These are phyloP conservation scores for Harpalus rufipes DNA, from an alignment of 2,888 invertebrate genomes.

Conservation along the genomic window DNA sequence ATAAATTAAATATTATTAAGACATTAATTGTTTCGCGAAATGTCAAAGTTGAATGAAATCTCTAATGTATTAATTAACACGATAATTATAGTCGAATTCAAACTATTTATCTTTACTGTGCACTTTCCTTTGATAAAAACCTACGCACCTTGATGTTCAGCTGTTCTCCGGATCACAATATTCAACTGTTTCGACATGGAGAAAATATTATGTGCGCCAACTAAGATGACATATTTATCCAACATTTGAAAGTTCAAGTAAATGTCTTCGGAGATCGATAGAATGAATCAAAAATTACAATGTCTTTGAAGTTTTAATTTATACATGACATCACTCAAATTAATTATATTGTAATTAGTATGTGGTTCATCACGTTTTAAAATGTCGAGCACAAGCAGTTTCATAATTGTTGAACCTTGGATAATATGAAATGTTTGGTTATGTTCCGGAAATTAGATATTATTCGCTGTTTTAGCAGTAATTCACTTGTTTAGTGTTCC, in stretches of 20 bases:
- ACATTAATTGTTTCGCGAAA: conserved; percentile 21
- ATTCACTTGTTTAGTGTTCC: conserved; percentile 3
- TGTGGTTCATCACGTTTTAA: conserved; percentile 4
- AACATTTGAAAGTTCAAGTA: conserved; percentile 40
- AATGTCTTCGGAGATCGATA: conserved; percentile 26
- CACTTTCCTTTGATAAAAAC: conserved; percentile 38
- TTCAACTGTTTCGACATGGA: conserved; percentile 17
- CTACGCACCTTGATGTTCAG: conserved; percentile 6
- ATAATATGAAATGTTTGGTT: neutral
- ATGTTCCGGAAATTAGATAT: conserved; percentile 1
- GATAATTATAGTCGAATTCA: conserved; percentile 30
- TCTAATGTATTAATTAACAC: conserved; percentile 34
- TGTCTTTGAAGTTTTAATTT: neutral
- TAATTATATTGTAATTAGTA: conserved; percentile 4
- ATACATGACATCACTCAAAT: neutral
- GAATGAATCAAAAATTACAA: conserved; percentile 4
- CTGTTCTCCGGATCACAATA: conserved; percentile 5
- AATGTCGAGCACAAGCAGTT: neutral
- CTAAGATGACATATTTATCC: conserved; percentile 27
- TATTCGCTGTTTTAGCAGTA: conserved; percentile 17
- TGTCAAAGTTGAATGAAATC: conserved; percentile 34
- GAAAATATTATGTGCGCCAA: conserved; percentile 33
- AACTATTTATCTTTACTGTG: conserved; percentile 24
- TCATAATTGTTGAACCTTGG: conserved; percentile 5
- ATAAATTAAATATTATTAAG: conserved; percentile 32